phyloP scores from a whole-genome alignment of 2,113 vertebrate species.

The Herpetotheres cachinnans region DNA sequence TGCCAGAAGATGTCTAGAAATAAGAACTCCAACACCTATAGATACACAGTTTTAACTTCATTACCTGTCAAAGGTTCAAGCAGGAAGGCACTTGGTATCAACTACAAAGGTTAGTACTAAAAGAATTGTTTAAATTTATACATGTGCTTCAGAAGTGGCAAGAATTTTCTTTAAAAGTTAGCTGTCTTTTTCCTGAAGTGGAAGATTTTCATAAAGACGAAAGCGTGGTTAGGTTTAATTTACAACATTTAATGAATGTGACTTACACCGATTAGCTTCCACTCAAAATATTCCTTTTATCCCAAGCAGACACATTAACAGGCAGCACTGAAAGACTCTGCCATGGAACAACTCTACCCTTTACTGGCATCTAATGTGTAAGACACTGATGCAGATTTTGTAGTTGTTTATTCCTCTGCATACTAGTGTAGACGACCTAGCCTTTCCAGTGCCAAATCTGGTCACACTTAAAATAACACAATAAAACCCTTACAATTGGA shows the following conservation, averaged over 20 bases:
- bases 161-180: background rate
- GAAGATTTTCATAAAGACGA: background rate
- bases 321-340: background rate
- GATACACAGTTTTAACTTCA: background rate
- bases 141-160: background rate
- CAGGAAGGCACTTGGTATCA: background rate
- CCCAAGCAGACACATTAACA: background rate
- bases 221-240: background rate
- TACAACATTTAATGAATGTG: background rate
- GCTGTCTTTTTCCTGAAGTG: background rate
- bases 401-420: background rate
- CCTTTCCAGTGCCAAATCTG: background rate
- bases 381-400: background rate
- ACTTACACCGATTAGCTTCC: background rate
- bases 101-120: background rate
- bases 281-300: background rate
- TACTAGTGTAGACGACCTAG: accelerated
- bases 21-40: background rate
- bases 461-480: background rate
- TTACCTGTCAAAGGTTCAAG: background rate
- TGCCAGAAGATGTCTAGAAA: background rate
- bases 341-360: background rate
- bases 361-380: background rate
- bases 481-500: background rate
- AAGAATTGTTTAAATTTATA: background rate